Evolutionary conservation across 2,888 invertebrate species (phyloP).

Genomic region (Serrognathus titanus): DNA sequence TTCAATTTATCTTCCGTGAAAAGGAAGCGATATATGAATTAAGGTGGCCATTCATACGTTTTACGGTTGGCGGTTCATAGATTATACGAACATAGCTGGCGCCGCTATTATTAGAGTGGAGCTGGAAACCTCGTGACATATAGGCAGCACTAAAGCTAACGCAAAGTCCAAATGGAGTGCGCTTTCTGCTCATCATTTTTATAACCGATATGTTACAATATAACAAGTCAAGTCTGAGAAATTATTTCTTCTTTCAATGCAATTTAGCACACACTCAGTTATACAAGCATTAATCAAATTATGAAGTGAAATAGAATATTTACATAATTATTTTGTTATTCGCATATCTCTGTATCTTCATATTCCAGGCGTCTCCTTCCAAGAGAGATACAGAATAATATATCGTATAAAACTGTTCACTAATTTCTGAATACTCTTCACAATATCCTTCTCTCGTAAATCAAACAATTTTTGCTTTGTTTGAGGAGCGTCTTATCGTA

Average conservation of each 20-base stretch:
- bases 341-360: no score
- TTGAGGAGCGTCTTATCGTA: no score
- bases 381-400: no score
- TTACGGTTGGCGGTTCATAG: conserved; percentile 13
- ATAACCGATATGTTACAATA: conserved; percentile 2
- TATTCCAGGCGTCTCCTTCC: no score
- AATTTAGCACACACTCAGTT: neutral
- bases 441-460: no score
- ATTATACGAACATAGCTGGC: conserved; percentile 14
- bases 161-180: conserved; percentile 18
- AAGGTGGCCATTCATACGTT: conserved; percentile 13
- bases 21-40: conserved; percentile 16
- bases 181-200: conserved; percentile 15
- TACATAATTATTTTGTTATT: no score
- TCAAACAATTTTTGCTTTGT: no score
- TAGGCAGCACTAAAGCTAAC: conserved; percentile 19
- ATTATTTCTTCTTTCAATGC: neutral
- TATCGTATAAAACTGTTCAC: no score
- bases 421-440: no score
- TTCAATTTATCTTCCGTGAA: conserved; percentile 10
- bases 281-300: no score
- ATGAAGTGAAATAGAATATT: no score
- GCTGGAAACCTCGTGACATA: conserved; percentile 20
- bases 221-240: no score
- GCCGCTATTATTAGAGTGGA: conserved; percentile 20